Evolutionary conservation across 2,113 vertebrate species (phyloP).

Genomic region (Aspiorhynchus laticeps): DNA sequence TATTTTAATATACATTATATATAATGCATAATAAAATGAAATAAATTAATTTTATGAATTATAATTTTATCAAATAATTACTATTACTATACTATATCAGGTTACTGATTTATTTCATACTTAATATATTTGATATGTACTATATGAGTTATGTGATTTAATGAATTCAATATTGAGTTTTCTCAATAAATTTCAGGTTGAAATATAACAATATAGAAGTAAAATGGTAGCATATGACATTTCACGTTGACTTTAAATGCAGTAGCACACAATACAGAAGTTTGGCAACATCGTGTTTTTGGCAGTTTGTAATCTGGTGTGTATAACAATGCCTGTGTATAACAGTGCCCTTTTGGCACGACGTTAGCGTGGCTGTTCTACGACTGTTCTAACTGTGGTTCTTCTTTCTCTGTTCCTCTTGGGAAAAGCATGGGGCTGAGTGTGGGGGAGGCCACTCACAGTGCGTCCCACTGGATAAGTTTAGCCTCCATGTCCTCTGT

Average conservation of each 20-base stretch:
- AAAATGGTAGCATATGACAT: not conserved
- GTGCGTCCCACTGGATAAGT: constrained; percentile 42
- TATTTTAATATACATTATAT: no score
- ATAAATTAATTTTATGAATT: no score
- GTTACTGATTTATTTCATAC: not conserved
- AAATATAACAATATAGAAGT: not conserved
- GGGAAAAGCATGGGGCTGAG: constrained; percentile 60
- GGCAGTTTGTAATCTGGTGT: constrained; percentile 19
- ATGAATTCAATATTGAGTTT: not conserved
- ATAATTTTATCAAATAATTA: no score
- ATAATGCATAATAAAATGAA: no score
- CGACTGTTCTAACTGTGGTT: constrained; percentile 51
- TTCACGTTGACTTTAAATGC: constrained; percentile 35
- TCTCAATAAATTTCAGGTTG: not conserved
- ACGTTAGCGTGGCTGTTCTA: constrained; percentile 48
- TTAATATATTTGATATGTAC: not conserved
- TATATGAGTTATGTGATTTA: not conserved
- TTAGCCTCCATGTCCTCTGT: constrained; percentile 46
- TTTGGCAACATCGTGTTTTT: not conserved
- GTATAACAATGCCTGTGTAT: constrained; percentile 23
- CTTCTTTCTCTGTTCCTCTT: constrained; percentile 50
- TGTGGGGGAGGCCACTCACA: constrained; percentile 58
- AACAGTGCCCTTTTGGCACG: constrained; percentile 20
- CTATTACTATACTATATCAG: not conserved
- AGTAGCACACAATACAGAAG: not conserved